Base-by-base conservation (phyloP, 2,888 invertebrate species). In the Pyrrhosoma nymphula region DNA sequence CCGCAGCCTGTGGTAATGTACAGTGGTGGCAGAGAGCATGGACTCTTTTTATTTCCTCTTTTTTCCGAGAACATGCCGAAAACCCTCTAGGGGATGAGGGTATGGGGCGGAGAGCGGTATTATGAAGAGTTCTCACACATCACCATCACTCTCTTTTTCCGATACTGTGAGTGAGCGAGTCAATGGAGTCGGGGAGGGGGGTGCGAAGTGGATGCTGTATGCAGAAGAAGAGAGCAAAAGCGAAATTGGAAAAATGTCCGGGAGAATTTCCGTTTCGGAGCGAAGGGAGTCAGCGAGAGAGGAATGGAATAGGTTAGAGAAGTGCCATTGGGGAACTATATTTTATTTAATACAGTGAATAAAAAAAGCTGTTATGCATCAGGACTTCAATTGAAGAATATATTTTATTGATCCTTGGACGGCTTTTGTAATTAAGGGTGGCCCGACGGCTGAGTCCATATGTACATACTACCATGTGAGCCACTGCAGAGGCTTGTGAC, bases 121-220 rank as follows among this genome's bases (percentile, higher is more conserved):
- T 91, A 60, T 63, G 60, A 39, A 60, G 56, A 90, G 56, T 90
- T 90, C 35, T n/a, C n/a, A n/a, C n/a, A n/a, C n/a, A n/a, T n/a
- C n/a, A 30, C 91, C 60, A 56, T 35, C 35, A 4, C 60, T 18
- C 90, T 0, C n/a, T 10, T 56, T 91, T n/a, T 55, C 35, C 60
- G 63, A 63, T 63, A 26, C 18, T 63, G 30, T 35, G 63, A 39
- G 8, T 23, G 91, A 63, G 16, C 89, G 56, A 56, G 89, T 55
- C 55, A 89, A 55, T 55, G 6, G 56, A 4, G 35, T n/a, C n/a
- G n/a, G n/a, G n/a, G n/a, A n/a, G n/a, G n/a, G n/a, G n/a, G n/a
- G n/a, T n/a, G n/a, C n/a, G n/a, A n/a, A n/a, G n/a, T n/a, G n/a
- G n/a, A n/a, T n/a, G n/a, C n/a, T 47, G 47, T 4, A 47, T 8